Conservation (phyloP, 2,888 invertebrate species). For the Diadegma fenestrale region DNA sequence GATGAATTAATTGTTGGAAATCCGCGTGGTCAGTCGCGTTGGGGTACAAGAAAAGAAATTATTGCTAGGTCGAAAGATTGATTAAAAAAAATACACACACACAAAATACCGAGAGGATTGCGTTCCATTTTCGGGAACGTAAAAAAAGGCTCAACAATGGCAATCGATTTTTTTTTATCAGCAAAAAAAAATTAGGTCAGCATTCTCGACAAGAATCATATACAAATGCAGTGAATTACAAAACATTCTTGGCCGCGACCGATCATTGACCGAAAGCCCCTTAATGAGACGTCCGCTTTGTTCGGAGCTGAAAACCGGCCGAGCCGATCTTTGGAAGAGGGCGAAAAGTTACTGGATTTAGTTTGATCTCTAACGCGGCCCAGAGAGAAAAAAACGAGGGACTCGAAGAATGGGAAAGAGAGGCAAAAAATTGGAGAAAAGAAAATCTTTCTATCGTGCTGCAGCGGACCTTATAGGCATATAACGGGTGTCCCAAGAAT, state of each 20-base stretch:
- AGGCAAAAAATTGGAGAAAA: conserved; percentile 34
- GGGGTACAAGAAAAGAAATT: too few species aligned
- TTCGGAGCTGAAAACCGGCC: conserved; percentile 23
- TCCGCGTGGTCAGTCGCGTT: too few species aligned
- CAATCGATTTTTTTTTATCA: background rate
- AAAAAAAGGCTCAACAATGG: background rate
- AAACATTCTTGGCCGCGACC: conserved; percentile 10
- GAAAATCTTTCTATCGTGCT: conserved; percentile 49
- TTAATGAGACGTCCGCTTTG: conserved; percentile 32
- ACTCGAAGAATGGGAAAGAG: conserved; percentile 17
- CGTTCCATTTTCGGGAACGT: background rate
- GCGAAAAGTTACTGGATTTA: conserved; percentile 50
- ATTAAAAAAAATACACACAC: too few species aligned
- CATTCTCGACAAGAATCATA: background rate
- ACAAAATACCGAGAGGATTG: too few species aligned
- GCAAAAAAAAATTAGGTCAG: background rate
- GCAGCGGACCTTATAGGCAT: conserved; percentile 10
- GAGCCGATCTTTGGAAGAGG: conserved; percentile 37
- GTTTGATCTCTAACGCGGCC: conserved; percentile 3
- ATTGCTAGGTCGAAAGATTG: too few species aligned
- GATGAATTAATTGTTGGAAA: too few species aligned
- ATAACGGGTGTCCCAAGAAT: background rate
- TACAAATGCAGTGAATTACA: conserved; percentile 23
- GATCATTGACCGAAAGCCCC: conserved; percentile 29
- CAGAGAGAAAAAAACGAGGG: conserved; percentile 2